Evolutionary conservation across 2,113 vertebrate genomes (phyloP).

Genomic region (Pluvianellus socialis): DNA sequence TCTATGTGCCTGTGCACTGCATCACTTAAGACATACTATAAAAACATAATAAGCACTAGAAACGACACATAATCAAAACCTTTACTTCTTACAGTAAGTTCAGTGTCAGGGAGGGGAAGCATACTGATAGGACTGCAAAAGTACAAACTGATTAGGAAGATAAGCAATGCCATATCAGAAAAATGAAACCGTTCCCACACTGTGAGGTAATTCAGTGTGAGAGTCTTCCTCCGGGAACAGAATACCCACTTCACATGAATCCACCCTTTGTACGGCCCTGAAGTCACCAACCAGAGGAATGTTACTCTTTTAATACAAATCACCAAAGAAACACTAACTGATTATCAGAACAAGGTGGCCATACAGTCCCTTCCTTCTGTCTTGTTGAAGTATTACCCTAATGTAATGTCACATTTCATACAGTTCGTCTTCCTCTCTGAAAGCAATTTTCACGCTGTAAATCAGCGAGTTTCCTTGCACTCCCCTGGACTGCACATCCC

Average conservation of each 20-base stretch:
- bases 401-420: neutral
- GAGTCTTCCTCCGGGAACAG: neutral
- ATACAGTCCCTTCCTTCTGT: neutral
- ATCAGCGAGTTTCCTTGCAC: neutral
- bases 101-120: accelerated
- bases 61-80: neutral
- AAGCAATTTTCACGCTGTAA: neutral
- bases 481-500: neutral
- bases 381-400: neutral
- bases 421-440: neutral
- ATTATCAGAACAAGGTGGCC: neutral
- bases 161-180: neutral
- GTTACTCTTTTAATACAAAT: neutral
- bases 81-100: neutral
- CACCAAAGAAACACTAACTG: neutral
- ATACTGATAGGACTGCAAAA: neutral
- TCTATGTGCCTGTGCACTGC: neutral
- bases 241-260: neutral
- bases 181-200: neutral
- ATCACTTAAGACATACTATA: neutral
- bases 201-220: neutral
- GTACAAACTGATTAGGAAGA: conserved; percentile 1
- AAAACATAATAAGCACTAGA: neutral
- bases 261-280: neutral
- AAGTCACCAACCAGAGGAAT: neutral